Base-by-base conservation (phyloP, 2,888 invertebrate genomes). In the Litoditis marina region DNA sequence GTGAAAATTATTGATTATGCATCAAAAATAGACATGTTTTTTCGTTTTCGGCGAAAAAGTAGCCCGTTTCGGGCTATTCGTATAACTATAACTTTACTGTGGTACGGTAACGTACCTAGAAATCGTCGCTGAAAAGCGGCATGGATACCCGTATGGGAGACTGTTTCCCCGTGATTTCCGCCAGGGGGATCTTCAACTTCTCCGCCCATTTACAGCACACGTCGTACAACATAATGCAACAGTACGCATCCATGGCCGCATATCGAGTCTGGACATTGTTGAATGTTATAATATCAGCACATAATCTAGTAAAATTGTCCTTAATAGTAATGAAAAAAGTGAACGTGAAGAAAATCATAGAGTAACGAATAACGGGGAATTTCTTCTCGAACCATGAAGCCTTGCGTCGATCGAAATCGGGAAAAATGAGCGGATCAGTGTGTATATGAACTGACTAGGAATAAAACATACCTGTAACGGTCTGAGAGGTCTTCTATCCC, bases 241-340 rank as follows among this genome's bases (percentile, higher is more conserved):
- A 73, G 53, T 72, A 73, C 2, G 78, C 79, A 62, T 79, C 79
- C 66, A 79, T 67, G 8, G 79, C 77, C 0, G 78, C 79, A 62
- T 79, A 79, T 25, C 78, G 68, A 8, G 78, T 50, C 78, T 78
- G 68, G 56, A 73, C 63, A 30, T 2, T 6, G 6, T 7, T n/a
- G 16, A 3, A 19, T 22, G 11, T n/a, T n/a, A n/a, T n/a, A n/a
- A n/a, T n/a, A n/a, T n/a, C n/a, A n/a, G n/a, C n/a, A n/a, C n/a
- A n/a, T n/a, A n/a, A n/a, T n/a, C n/a, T 42, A 53, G 4, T 30
- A 2, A 0, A 51, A 39, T 28, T 19, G n/a, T n/a, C 25, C 7
- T 46, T 39, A 19, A 2, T 19, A 44, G 31, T 8, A 32, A 19
- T 58, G 22, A n/a, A 28, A 36, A 30, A 31, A 44, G 19, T 19